These are phyloP conservation scores for Nothoprocta perdicaria DNA, from an alignment of 2,113 vertebrate species.

Conservation along the genomic window DNA sequence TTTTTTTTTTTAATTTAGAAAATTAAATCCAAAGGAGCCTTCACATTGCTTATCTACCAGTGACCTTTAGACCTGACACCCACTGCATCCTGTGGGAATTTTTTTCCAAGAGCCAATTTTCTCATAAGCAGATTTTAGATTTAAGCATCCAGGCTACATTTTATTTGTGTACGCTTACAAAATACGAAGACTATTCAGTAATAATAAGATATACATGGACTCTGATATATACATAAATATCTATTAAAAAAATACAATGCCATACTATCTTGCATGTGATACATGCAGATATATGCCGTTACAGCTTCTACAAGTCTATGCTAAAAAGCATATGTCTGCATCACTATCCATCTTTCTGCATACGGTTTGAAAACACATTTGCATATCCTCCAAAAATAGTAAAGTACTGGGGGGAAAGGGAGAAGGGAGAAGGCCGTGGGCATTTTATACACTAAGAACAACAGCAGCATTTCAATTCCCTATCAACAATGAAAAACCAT, in stretches of 20 bases:
- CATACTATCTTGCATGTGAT: background rate
- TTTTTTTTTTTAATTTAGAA: background rate
- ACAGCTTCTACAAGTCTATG: background rate
- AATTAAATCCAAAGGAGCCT: constrained; percentile 7
- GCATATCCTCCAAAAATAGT: background rate
- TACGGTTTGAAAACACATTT: background rate
- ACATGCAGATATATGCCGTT: background rate
- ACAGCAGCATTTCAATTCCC: background rate
- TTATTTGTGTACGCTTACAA: background rate
- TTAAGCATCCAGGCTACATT: background rate
- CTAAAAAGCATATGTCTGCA: background rate
- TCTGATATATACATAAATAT: background rate
- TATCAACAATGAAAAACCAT: background rate
- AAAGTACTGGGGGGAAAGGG: background rate
- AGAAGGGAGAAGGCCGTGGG: background rate
- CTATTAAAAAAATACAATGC: background rate
- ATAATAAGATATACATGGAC: background rate
- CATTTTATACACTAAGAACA: background rate
- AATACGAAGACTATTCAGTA: background rate
- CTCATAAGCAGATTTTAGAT: constrained; percentile 43
- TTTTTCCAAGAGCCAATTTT: constrained; percentile 3
- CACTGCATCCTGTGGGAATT: constrained; percentile 60
- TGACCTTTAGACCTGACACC: constrained; percentile 65
- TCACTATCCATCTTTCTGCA: background rate
- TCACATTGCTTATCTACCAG: background rate